Evolutionary conservation across 2,888 invertebrate species (phyloP), one percentile per base, ranked within the genome.

Genomic region (Macropis europaea): DNA sequence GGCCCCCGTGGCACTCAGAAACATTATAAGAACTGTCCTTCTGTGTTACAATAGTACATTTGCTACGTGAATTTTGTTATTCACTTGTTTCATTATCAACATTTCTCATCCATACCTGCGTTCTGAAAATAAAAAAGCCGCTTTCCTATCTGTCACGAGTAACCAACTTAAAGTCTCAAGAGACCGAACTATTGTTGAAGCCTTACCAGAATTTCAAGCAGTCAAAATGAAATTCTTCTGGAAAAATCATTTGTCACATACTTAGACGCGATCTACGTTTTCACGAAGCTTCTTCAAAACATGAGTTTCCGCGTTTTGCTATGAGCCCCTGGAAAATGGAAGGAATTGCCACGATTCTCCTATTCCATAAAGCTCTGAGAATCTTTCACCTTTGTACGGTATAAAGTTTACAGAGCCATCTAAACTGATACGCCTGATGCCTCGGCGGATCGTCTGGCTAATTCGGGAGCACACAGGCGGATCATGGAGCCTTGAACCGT

Each of bases 391-490:
- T 71, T 66, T 72, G 59, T 69, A 64, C 70, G 60, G 40, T 15
- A 53, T 52, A 53, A 66, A 50, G 70, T 76, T 72, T 81, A 73
- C 68, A 67, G 59, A 76, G 54, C 76, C 67, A 66, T 70, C 73
- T 70, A 72, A 78, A 76, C 78, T 76, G 72, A 76, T 76, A 74
- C 76, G 43, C 17, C 73, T 66, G 76, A 71, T 68, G 63, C 66
- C 56, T 42, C 45, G 43, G 43, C 54, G 69, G 75, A 77, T 79
- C 64, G 75, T 62, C 60, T 62, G 26, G 62, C 66, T 77, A 80
- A 80, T 80, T 80, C 77, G 76, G 61, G 61, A 64, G 73, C 62
- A 76, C 60, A 70, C 62, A 76, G 62, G 59, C 60, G 80, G 73
- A 81, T 80, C 77, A 71, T 61, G 70, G 63, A 42, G 54, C 61